Percentiles rank a stretch among this genome's conserved stretches.
These are phyloP conservation scores for Aphelocoma coerulescens DNA, from an alignment of 2,113 vertebrate species.

Conservation along the genomic window DNA sequence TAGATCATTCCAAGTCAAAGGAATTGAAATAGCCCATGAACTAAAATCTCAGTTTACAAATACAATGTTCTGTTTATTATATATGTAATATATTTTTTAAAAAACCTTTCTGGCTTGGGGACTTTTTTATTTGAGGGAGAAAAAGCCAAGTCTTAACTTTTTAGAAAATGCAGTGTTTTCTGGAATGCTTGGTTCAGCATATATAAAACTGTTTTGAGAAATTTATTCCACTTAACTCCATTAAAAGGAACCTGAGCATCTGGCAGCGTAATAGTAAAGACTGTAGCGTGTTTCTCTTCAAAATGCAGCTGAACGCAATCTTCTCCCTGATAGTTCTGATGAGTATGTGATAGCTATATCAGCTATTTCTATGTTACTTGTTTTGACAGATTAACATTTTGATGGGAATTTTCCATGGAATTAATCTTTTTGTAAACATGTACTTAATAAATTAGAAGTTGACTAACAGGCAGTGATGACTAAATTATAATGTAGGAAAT, in stretches of 20 bases:
- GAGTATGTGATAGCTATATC: not conserved
- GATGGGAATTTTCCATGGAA: not conserved
- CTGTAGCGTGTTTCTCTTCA: slow-evolving; percentile 36
- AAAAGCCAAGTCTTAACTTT: not conserved
- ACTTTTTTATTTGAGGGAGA: not conserved
- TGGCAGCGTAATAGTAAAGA: not conserved
- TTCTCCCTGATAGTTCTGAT: slow-evolving; percentile 28
- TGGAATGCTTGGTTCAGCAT: not conserved
- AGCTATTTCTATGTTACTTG: not conserved
- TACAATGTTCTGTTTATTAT: not conserved
- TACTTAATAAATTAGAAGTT: slow-evolving; percentile 15
- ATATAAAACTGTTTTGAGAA: slow-evolving; percentile 33
- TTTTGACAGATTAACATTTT: slow-evolving; percentile 38
- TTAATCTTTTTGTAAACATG: not conserved
- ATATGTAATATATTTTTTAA: not conserved
- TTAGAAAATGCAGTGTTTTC: not conserved
- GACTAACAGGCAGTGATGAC: slow-evolving; percentile 6
- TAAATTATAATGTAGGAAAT: slow-evolving; percentile 35
- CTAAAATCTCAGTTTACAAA: not conserved
- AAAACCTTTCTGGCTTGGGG: not conserved
- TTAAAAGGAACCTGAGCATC: slow-evolving; percentile 51
- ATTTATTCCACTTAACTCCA: slow-evolving; percentile 23
- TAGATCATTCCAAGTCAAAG: not conserved
- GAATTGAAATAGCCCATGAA: not conserved
- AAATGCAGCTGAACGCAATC: slow-evolving; percentile 50